Percentiles rank a stretch among this genome's conserved stretches.
Evolutionary conservation across 2,888 invertebrate genomes (phyloP).

Genomic region (Drosophila parthenogenetica): DNA sequence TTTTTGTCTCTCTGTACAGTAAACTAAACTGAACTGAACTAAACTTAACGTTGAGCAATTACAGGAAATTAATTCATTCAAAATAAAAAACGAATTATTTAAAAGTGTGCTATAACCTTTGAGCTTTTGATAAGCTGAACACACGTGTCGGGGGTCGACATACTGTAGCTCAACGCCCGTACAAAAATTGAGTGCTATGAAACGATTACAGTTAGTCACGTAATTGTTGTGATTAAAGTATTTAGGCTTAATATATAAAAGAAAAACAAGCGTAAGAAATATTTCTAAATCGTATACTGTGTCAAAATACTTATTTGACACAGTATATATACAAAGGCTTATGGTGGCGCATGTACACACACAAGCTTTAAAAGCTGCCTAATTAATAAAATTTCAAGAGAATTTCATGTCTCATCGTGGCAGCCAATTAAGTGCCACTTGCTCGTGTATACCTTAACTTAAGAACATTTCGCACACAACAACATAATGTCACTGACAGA

Average conservation of each 20-base stretch:
- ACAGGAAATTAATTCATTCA: slow-evolving; percentile 60
- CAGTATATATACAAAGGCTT: not conserved
- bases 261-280: not conserved
- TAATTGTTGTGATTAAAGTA: not conserved
- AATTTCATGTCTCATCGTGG: slow-evolving; percentile 34
- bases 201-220: not conserved
- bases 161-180: not conserved
- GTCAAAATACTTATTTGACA: too few species aligned
- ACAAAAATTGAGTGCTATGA: slow-evolving; percentile 1
- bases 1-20: slow-evolving; percentile 6
- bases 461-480: slow-evolving; percentile 4
- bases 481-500: slow-evolving; percentile 49
- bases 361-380: slow-evolving; percentile 21
- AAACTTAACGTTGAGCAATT: slow-evolving; percentile 24
- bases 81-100: not conserved
- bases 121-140: slow-evolving; percentile 45
- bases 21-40: not conserved
- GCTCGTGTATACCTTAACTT: slow-evolving; percentile 40
- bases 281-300: too few species aligned
- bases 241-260: not conserved
- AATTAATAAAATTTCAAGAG: slow-evolving; percentile 51
- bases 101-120: slow-evolving; percentile 26
- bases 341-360: not conserved
- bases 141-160: slow-evolving; percentile 36
- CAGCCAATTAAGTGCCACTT: slow-evolving; percentile 46